Percentiles rank a stretch among this genome's conserved stretches.
phyloP scores from a whole-genome alignment of 2,797 vertebrate genomes.

The Macropodus opercularis region DNA sequence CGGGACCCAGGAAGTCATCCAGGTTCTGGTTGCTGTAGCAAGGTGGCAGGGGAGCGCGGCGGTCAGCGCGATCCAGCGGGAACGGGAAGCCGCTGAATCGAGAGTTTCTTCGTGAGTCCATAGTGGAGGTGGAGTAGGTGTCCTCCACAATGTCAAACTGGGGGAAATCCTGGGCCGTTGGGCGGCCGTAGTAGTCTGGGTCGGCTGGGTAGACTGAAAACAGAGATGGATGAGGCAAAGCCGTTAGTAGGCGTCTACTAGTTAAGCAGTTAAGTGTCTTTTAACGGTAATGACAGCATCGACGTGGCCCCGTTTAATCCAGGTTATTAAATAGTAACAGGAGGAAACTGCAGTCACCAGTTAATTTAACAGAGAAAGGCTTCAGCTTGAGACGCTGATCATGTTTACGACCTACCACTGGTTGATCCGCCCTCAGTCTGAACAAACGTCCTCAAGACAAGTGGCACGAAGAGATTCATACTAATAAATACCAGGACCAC shows the following conservation, averaged over 20 bases:
- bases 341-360: too few species aligned
- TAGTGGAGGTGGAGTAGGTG: conserved; percentile 73
- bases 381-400: background rate
- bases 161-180: conserved; percentile 86
- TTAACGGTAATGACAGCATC: too few species aligned
- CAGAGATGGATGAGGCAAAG: too few species aligned
- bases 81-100: conserved; percentile 96
- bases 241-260: too few species aligned
- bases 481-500: background rate
- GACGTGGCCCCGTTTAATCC: too few species aligned
- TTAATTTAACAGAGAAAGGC: too few species aligned
- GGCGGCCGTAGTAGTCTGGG: conserved; percentile 83
- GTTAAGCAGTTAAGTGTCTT: too few species aligned
- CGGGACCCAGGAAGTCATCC: conserved; percentile 90
- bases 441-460: conserved; percentile 2
- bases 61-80: conserved; percentile 89
- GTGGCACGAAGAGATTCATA: conserved; percentile 1
- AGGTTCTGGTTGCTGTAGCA: conserved; percentile 97
- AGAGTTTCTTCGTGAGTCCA: conserved; percentile 81
- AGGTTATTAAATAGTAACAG: too few species aligned
- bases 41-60: conserved; percentile 91
- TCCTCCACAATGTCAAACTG: conserved; percentile 87
- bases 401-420: background rate
- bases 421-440: background rate
- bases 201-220: conserved; percentile 83